These are phyloP conservation scores for Pseudolaguvia tuberculata DNA, from an alignment of 2,113 vertebrate genomes.

Conservation along the genomic window DNA sequence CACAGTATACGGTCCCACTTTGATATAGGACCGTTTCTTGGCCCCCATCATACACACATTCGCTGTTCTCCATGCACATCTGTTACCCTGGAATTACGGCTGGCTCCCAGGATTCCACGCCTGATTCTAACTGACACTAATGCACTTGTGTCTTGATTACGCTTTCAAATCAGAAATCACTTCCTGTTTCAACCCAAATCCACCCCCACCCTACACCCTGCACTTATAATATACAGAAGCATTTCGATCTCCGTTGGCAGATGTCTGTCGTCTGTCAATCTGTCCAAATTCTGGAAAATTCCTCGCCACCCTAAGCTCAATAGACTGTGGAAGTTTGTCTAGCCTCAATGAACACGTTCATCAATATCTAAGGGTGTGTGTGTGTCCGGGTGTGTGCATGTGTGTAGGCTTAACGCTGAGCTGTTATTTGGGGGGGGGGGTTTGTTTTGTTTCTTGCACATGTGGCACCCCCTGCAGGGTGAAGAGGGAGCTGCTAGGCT, in stretches of 20 bases:
- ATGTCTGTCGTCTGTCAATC: background rate
- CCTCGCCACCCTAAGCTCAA: constrained; percentile 34
- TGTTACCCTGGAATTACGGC: constrained; percentile 16
- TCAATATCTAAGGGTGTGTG: constrained; percentile 35
- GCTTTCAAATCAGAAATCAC: background rate
- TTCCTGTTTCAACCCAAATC: background rate
- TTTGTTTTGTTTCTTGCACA: constrained; percentile 17
- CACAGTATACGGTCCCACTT: constrained; percentile 32
- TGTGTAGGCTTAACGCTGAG: constrained; percentile 6
- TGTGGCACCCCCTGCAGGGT: constrained; percentile 71
- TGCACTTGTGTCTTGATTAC: constrained; percentile 1
- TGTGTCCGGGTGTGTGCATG: background rate
- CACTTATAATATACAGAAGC: background rate
- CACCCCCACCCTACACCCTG: background rate
- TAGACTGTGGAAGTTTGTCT: constrained; percentile 28
- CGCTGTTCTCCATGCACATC: background rate
- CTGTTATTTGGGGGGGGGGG: no score
- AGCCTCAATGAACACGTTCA: constrained; percentile 31
- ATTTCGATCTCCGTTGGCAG: background rate
- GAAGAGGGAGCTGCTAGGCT: constrained; percentile 93
- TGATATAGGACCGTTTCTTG: constrained; percentile 30
- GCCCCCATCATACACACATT: constrained; percentile 26
- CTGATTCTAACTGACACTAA: background rate
- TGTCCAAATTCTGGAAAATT: constrained; percentile 2
- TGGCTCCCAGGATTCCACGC: background rate